phyloP scores from a whole-genome alignment of 2,113 vertebrate genomes.

The Campylorhamphus procurvoides region DNA sequence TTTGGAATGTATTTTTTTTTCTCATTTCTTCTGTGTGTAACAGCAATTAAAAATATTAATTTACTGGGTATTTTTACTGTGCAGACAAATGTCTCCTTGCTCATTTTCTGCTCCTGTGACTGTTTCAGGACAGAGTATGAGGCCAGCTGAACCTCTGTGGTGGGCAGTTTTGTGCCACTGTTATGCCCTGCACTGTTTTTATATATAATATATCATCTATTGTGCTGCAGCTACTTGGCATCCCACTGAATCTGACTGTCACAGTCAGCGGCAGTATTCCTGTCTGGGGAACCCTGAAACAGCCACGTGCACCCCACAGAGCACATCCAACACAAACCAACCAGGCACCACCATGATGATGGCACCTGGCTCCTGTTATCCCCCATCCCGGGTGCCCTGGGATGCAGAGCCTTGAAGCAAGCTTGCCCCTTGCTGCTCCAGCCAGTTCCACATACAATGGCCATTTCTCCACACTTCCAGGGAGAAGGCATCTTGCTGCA shows the following conservation, averaged over 20 bases:
- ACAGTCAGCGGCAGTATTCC: not conserved
- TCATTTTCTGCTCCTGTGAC: not conserved
- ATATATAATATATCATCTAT: not conserved
- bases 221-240: not conserved
- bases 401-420: not conserved
- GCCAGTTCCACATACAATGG: not conserved
- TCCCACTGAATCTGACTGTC: not conserved
- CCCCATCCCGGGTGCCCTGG: fast-evolving
- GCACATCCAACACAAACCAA: not conserved
- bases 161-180: not conserved
- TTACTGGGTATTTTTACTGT: conserved; percentile 24
- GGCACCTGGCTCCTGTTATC: not conserved
- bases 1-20: conserved; percentile 51
- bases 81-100: not conserved
- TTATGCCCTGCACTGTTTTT: not conserved
- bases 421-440: not conserved
- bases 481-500: not conserved
- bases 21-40: conserved; percentile 57
- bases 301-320: not conserved
- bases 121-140: not conserved
- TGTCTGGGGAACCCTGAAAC: not conserved
- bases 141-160: not conserved
- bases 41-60: conserved; percentile 63
- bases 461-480: not conserved
- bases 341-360: fast-evolving